These are phyloP conservation scores for Pleuronectes platessa DNA, from an alignment of 2,113 vertebrate species.

Conservation along the genomic window DNA sequence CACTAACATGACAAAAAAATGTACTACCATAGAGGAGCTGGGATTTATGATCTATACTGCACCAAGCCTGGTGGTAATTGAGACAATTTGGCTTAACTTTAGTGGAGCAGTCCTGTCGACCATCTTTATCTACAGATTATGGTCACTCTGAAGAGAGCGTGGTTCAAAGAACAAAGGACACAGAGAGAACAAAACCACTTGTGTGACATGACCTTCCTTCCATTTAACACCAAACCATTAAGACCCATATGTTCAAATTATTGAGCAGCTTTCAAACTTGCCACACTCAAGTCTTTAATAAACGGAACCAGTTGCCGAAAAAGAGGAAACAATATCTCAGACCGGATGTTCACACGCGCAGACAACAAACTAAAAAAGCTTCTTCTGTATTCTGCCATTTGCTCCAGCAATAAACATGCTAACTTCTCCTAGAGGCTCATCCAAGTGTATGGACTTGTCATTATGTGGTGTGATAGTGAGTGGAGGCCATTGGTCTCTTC, in stretches of 20 bases:
- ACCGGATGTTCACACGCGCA: conserved; percentile 2
- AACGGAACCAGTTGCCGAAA: background rate
- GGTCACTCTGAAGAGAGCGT: background rate
- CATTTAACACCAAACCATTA: background rate
- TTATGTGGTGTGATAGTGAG: conserved; percentile 19
- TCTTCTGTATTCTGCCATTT: conserved; percentile 15
- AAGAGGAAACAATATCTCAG: background rate
- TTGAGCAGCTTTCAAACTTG: background rate
- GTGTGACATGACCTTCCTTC: background rate
- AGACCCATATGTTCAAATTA: background rate
- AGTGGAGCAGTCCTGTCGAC: no score
- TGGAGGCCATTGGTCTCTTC: conserved; percentile 19
- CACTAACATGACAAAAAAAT: no score
- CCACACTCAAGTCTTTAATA: background rate
- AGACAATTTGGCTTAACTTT: no score
- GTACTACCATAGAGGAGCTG: no score
- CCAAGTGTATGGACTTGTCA: conserved; percentile 49
- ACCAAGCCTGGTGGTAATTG: no score
- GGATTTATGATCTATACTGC: no score
- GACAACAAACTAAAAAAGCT: background rate
- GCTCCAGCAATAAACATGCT: conserved; percentile 2
- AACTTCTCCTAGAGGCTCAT: conserved; percentile 42
- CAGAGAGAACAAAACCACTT: background rate
- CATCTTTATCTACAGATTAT: no score
- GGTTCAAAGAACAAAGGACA: conserved; percentile 3